Evolutionary conservation across 2,113 vertebrate species (phyloP).

Genomic region (Progne subis): DNA sequence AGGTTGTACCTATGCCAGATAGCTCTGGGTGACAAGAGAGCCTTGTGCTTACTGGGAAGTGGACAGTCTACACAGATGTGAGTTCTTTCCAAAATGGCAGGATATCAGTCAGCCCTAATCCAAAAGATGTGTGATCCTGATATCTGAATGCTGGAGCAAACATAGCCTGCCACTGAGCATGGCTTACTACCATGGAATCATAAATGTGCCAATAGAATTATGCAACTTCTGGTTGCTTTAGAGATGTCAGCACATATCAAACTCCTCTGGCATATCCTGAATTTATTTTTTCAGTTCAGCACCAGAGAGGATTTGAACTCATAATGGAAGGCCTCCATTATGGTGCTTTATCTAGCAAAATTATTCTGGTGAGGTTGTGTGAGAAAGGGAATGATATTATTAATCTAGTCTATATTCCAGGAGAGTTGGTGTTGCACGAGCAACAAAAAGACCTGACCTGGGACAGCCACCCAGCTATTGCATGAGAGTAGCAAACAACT

Average conservation of each 20-base stretch:
- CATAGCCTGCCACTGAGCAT: not conserved
- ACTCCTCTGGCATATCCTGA: not conserved
- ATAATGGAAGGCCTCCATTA: not conserved
- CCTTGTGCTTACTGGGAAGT: not conserved
- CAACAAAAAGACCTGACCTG: not conserved
- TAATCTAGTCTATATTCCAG: not conserved
- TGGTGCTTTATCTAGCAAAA: not conserved
- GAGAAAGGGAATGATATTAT: not conserved
- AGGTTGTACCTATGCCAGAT: not conserved
- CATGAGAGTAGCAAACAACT: not conserved
- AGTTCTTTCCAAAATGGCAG: not conserved
- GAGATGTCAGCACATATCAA: rapidly evolving
- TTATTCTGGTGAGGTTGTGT: not conserved
- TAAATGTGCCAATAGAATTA: not conserved
- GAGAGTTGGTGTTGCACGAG: not conserved
- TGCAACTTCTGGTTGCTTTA: not conserved
- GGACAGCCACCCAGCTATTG: not conserved
- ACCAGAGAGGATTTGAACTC: not conserved
- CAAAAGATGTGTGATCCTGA: not conserved
- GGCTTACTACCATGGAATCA: not conserved
- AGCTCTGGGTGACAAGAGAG: not conserved
- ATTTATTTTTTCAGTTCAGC: not conserved
- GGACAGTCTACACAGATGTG: not conserved
- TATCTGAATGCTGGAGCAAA: not conserved
- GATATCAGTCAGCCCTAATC: not conserved